phyloP scores from a whole-genome alignment of 2,113 vertebrate species.

The Mormyrus iriodes region DNA sequence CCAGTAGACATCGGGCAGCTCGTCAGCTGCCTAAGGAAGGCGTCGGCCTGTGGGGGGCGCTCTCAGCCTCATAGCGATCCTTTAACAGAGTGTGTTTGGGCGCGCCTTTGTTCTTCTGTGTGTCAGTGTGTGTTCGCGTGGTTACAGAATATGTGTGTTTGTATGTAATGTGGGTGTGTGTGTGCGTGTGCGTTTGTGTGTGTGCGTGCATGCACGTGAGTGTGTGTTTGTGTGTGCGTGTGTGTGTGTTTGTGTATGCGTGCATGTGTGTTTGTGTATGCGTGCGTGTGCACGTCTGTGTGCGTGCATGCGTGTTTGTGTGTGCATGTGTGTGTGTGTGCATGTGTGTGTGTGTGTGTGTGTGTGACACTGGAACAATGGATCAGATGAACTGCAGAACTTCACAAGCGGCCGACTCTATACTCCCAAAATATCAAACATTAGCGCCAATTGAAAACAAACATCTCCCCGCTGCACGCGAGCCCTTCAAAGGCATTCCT shows the following conservation, averaged over 20 bases:
- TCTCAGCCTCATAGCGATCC: background rate
- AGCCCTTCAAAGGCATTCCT: background rate
- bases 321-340: background rate
- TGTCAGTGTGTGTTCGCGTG: background rate
- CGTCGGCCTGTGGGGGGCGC: background rate
- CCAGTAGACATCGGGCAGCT: background rate
- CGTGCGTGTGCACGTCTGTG: background rate
- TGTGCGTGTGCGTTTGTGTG: background rate
- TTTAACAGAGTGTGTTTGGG: background rate
- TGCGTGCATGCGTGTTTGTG: background rate
- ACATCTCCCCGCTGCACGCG: background rate
- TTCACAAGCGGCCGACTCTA: constrained; percentile 10
- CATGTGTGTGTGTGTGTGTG: background rate
- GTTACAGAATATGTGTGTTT: background rate
- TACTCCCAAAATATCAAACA: constrained; percentile 15
- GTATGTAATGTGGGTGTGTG: background rate
- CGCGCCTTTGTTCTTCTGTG: background rate
- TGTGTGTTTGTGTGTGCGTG: background rate
- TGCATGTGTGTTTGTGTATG: background rate
- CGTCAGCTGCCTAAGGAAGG: background rate
- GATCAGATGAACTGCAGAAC: constrained; percentile 1
- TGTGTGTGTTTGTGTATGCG: background rate
- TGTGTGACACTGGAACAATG: background rate
- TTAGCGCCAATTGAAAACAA: constrained; percentile 19
- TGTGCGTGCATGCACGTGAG: too few relatives aligned